Base-by-base conservation (phyloP, 2,888 invertebrate genomes). In the Rambutsinella grinnellia region DNA sequence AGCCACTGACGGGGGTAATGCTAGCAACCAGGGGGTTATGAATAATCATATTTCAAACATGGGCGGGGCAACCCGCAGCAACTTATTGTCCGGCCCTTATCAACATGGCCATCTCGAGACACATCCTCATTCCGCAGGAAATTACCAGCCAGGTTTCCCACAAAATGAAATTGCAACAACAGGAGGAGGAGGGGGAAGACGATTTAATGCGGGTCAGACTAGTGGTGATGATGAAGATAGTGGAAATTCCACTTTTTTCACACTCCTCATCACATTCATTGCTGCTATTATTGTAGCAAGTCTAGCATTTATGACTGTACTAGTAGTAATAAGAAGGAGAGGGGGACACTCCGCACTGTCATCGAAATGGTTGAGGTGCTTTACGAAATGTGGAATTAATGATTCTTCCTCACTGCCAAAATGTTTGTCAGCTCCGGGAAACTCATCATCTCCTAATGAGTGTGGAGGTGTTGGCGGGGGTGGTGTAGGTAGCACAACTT, bases 341-440 rank as follows among this genome's bases (percentile, higher is more conserved):
- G 44, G 60, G 61, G 53, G 61, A 28, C 8, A 47, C 28, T 62
- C 54, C 28, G 26, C 49, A 61, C 21, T 46, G 51, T 61, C 57
- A 26, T 13, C 47, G 46, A 67, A 6, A 19, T n/a, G 44, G 57
- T 17, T 51, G 13, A 19, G 66, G 63, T 60, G 69, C 24, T 47
- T 62, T 21, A 24, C 68, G 56, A 68, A 70, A 54, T 60, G 51
- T 23, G 65, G 54, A 70, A 75, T 66, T 76, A 78, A 58, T 78
- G 71, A 24, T 23, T 44, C 26, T 91, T 36, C 94, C 57, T 53
- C 61, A 27, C 47, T 66, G 47, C 63, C 49, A 57, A 71, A 63
- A 56, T 74, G 53, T 36, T 57, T 65, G 63, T 63, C 68, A 51
- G 28, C 56, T 24, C 44, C 60, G 21, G 36, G 6, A 36, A 58